Evolutionary conservation across 2,113 vertebrate species (phyloP).

Genomic region (Syngnathoides biaculeatus): DNA sequence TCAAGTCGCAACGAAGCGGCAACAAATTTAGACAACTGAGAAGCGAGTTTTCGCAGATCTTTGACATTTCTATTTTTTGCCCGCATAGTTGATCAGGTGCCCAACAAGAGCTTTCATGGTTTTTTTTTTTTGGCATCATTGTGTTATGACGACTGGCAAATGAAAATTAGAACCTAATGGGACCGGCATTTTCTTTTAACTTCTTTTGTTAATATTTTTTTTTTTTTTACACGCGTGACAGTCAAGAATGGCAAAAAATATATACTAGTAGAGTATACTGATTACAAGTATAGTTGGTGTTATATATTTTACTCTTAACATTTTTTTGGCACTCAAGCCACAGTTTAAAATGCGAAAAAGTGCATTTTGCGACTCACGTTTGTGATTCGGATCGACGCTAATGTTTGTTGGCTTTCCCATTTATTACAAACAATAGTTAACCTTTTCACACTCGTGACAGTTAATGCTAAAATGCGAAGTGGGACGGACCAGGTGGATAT

Average conservation of each 20-base stretch:
- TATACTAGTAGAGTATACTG: too few species aligned
- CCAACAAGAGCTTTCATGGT: neutral
- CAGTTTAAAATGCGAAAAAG: neutral
- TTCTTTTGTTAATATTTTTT: too few species aligned
- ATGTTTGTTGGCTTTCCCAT: too few species aligned
- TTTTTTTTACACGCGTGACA: too few species aligned
- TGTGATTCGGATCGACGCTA: neutral
- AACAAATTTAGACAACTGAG: conserved; percentile 1
- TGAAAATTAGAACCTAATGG: neutral
- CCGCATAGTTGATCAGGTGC: neutral
- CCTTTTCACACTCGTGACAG: neutral
- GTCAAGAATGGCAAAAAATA: too few species aligned
- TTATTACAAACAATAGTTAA: neutral
- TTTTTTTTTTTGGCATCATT: neutral
- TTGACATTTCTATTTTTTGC: conserved; percentile 8
- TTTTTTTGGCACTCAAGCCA: neutral
- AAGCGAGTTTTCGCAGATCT: neutral
- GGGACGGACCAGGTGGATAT: neutral
- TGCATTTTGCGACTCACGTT: neutral
- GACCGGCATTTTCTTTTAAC: neutral
- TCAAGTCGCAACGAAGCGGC: neutral
- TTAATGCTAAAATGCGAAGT: neutral
- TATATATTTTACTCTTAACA: too few species aligned
- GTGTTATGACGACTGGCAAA: neutral
- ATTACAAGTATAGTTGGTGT: too few species aligned